Percentiles rank a stretch among this genome's conserved stretches.
phyloP scores from a whole-genome alignment of 2,888 invertebrate genomes.

The Nomada goodeniana region DNA sequence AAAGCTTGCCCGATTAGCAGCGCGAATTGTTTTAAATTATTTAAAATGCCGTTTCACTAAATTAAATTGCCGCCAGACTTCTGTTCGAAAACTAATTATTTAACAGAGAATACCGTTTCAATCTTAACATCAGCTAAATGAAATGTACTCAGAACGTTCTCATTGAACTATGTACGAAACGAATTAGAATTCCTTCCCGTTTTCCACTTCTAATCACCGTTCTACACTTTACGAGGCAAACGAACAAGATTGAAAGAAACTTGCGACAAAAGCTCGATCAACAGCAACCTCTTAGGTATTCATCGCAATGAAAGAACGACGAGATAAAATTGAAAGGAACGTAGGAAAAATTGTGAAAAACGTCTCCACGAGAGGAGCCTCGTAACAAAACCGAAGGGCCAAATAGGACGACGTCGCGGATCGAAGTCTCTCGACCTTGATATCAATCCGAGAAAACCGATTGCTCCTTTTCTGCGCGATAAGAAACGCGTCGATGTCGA shows the following conservation, averaged over 20 bases:
- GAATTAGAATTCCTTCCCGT: no score
- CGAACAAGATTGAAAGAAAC: no score
- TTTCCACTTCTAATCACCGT: no score
- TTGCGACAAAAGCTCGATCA: background rate
- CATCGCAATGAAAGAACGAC: background rate
- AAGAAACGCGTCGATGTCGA: conserved; percentile 1
- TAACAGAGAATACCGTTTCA: no score
- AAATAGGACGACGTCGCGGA: conserved; percentile 5
- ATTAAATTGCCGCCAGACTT: background rate
- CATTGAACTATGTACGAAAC: no score
- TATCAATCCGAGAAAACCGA: conserved; percentile 35
- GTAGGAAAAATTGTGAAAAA: background rate
- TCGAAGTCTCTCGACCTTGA: conserved; percentile 50
- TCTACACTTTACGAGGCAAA: no score
- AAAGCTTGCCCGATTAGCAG: background rate
- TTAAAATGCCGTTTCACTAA: background rate
- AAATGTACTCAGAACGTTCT: no score
- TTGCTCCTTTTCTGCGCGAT: conserved; percentile 18
- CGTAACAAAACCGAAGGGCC: background rate
- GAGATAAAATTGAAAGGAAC: no score
- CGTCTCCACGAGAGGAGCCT: background rate
- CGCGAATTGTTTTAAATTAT: background rate
- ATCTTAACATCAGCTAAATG: no score
- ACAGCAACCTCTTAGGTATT: rapidly evolving
- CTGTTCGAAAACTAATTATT: background rate